Base-by-base conservation (phyloP, 2,797 vertebrate genomes). In the Gymnoscopelus braueri region DNA sequence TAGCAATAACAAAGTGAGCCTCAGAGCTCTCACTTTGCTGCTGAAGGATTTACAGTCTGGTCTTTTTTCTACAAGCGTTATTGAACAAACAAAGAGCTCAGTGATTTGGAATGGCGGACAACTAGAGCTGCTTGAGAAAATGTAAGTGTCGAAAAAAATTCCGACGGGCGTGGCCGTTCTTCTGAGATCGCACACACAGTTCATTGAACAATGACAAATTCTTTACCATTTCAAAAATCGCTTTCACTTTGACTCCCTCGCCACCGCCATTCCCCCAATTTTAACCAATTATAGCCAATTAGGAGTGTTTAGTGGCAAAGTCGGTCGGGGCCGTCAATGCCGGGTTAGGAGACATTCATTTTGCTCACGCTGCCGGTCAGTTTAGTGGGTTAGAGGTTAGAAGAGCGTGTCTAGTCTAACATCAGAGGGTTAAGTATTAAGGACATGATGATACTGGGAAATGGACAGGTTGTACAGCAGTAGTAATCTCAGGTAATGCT, bases 281-380 rank as follows among this genome's bases (percentile, higher is more conserved):
- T 48, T 15, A 19, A 65, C 64, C 75, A 71, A 80, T 77, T 52
- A 77, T 24, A 35, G 67, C 78, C 79, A 75, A 87, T 90, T 81
- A 82, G 6, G 75, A 81, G 63, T 6, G 58, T 7, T 63, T 29
- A 63, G 64, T 9, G 39, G 39, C 39, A 44, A 44, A 44, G 65
- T 72, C 63, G 83, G 78, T 85, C 75, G 82, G 52, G 10, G 56
- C 57, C 19, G 32, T 70, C 50, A 72, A 63, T 69, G 59, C 64
- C 47, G 57, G 84, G 85, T 88, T 90, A 86, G 83, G 54, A 57
- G 70, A 71, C 57, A 81, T 65, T 72, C 24, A 79, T 19, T 75
- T 78, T 63, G 63, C 67, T 78, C 67, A 55, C 63, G 67, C 83
- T 74, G 79, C 56, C 13, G 39, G 3, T 26, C 47, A 3, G 7